phyloP scores from a whole-genome alignment of 2,797 vertebrate genomes.

The Danio tinwini region DNA sequence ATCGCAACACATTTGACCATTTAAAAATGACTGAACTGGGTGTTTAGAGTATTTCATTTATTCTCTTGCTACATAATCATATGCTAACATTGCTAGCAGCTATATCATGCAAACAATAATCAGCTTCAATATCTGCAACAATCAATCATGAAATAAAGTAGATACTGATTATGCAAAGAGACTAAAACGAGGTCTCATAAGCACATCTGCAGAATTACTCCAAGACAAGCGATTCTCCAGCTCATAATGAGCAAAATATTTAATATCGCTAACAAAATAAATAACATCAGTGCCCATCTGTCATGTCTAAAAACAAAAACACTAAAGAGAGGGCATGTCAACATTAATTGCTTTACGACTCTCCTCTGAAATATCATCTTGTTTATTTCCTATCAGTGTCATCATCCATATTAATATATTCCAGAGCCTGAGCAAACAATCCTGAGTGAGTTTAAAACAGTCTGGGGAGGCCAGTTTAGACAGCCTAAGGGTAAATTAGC shows the following conservation, averaged over 20 bases:
- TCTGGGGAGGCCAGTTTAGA: too few relatives aligned
- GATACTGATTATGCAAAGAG: background rate
- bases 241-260: slow-evolving; percentile 1
- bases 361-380: background rate
- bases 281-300: background rate
- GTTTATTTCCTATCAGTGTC: background rate
- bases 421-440: too few relatives aligned
- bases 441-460: too few relatives aligned
- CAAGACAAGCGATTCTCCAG: background rate
- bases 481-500: too few relatives aligned
- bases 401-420: background rate
- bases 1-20: background rate
- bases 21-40: background rate
- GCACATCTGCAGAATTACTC: background rate
- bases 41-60: background rate
- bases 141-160: background rate
- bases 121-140: background rate
- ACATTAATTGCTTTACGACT: background rate
- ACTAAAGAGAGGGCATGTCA: background rate
- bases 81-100: background rate
- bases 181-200: background rate
- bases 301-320: background rate
- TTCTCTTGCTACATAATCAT: background rate
- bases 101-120: background rate
- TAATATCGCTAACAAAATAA: background rate